Evolutionary conservation across 2,113 vertebrate species (phyloP).

Genomic region (Anser brachyrhynchus): DNA sequence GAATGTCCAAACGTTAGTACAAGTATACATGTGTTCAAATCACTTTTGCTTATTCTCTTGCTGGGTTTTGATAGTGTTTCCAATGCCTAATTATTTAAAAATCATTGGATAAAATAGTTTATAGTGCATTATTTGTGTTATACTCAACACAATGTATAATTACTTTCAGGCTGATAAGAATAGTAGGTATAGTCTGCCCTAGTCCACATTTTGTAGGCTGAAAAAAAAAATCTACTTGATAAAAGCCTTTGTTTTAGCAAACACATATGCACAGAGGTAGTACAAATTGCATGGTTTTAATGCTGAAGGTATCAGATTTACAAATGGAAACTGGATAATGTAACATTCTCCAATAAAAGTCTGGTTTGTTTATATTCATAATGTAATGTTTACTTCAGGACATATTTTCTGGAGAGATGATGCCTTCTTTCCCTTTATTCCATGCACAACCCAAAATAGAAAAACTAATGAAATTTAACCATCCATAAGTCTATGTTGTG

Average conservation of each 20-base stretch:
- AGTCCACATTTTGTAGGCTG: not conserved
- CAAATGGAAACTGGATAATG: not conserved
- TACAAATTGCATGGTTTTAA: not conserved
- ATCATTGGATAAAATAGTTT: not conserved
- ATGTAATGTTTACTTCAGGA: conserved; percentile 38
- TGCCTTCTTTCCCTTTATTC: conserved; percentile 55
- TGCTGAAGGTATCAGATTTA: not conserved
- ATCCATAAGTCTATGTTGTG: conserved; percentile 69
- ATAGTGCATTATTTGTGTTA: not conserved
- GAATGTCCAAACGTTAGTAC: not conserved
- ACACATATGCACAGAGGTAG: not conserved
- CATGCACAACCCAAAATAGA: conserved; percentile 48
- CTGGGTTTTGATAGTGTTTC: not conserved
- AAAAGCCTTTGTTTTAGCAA: conserved; percentile 27
- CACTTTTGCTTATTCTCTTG: not conserved
- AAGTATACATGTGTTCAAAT: not conserved
- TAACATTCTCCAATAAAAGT: not conserved
- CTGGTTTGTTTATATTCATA: conserved; percentile 1
- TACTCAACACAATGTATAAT: not conserved
- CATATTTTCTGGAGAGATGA: conserved; percentile 37
- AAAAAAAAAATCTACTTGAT: not conserved
- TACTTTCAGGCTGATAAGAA: not conserved
- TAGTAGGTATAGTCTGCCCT: not conserved
- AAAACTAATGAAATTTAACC: conserved; percentile 71
- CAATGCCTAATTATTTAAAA: not conserved